Evolutionary conservation across 2,797 vertebrate species (phyloP).

Genomic region (Sebastiscus albofasciatus): DNA sequence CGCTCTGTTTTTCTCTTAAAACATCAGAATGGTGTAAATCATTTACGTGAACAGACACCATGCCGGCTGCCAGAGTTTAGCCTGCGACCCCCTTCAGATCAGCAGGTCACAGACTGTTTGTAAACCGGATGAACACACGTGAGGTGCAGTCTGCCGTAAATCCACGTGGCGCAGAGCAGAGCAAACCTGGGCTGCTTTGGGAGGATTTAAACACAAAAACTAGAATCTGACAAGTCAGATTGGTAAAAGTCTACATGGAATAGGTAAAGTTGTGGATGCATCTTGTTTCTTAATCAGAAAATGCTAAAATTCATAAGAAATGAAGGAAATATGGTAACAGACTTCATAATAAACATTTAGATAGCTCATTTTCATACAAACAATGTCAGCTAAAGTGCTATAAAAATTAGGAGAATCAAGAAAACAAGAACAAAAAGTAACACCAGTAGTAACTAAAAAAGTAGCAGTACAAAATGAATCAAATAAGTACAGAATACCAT

Average conservation of each 20-base stretch:
- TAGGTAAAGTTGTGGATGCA: fast-evolving
- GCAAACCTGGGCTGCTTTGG: not conserved
- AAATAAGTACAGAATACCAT: not conserved
- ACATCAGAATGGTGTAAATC: constrained; percentile 37
- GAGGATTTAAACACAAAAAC: not conserved
- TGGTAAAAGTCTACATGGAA: not conserved
- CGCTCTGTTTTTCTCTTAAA: constrained; percentile 20
- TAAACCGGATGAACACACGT: not conserved
- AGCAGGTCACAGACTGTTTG: constrained; percentile 22
- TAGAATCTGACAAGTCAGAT: not conserved
- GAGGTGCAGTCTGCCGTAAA: not conserved
- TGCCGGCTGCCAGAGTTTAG: constrained; percentile 2
- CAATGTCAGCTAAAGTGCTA: not conserved
- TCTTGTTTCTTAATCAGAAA: not conserved
- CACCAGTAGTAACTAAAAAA: no score
- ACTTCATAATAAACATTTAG: not conserved
- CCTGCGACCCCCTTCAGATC: not conserved
- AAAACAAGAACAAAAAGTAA: not conserved
- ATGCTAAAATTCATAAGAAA: not conserved
- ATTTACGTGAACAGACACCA: constrained; percentile 36
- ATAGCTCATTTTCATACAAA: not conserved
- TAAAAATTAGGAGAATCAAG: not conserved
- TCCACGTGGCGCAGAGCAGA: not conserved
- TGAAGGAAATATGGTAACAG: not conserved
- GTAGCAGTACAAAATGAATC: not conserved